Evolutionary conservation across 2,888 invertebrate genomes (phyloP).

Genomic region (Harpagoxenus sublaevis): DNA sequence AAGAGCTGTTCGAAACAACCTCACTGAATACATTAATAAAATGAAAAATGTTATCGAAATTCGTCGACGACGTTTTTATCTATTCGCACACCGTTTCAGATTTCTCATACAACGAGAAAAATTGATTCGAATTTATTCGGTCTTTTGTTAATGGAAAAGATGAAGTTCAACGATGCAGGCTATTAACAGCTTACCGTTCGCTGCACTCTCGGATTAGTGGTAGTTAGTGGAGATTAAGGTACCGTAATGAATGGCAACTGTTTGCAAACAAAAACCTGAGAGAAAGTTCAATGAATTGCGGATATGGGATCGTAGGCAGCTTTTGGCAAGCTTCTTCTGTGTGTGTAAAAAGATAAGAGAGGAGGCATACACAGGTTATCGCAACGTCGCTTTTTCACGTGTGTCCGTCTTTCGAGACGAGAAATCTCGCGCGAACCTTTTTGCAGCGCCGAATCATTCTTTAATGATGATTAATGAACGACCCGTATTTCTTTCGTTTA

Average conservation of each 20-base stretch:
- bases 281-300: slow-evolving; percentile 33
- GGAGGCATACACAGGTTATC: neutral
- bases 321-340: slow-evolving; percentile 26
- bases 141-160: neutral
- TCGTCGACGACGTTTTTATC: neutral
- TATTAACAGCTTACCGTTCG: slow-evolving; percentile 17
- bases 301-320: neutral
- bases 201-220: neutral
- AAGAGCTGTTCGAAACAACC: neutral
- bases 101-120: slow-evolving; percentile 7
- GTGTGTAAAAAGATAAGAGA: slow-evolving; percentile 20
- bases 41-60: slow-evolving; percentile 26
- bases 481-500: slow-evolving; percentile 29
- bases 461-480: slow-evolving; percentile 76
- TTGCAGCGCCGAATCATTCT: slow-evolving; percentile 70
- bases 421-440: slow-evolving; percentile 51
- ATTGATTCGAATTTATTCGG: neutral
- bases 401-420: slow-evolving; percentile 54
- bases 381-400: slow-evolving; percentile 18
- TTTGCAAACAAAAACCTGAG: slow-evolving; percentile 11
- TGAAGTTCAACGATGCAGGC: neutral
- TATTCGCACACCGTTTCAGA: neutral
- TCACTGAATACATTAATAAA: slow-evolving; percentile 1
- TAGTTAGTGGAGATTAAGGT: neutral
- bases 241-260: slow-evolving; percentile 25